phyloP scores from a whole-genome alignment of 2,888 invertebrate species.

The Chironomus tentans region DNA sequence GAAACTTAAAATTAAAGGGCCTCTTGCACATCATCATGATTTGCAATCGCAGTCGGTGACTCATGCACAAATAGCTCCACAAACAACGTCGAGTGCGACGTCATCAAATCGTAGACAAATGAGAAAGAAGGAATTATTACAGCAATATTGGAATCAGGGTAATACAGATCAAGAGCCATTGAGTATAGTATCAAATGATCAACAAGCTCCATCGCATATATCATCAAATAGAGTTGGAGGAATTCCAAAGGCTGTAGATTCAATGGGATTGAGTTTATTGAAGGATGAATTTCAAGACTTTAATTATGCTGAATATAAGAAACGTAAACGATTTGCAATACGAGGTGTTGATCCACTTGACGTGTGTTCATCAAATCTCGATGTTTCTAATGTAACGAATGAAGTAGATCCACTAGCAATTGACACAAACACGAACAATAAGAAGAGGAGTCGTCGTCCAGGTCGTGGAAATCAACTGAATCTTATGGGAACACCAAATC shows the following conservation, averaged over 20 bases:
- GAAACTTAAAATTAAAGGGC: constrained; percentile 85
- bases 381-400: not conserved
- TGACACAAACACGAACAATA: constrained; percentile 29
- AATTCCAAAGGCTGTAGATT: constrained; percentile 81
- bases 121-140: constrained; percentile 79
- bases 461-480: constrained; percentile 30
- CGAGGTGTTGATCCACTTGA: constrained; percentile 1
- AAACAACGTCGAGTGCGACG: constrained; percentile 44
- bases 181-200: constrained; percentile 45
- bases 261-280: constrained; percentile 79
- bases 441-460: constrained; percentile 36
- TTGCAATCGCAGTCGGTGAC: constrained; percentile 45
- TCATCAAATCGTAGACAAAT: constrained; percentile 72
- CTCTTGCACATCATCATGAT: constrained; percentile 62
- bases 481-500: constrained; percentile 36
- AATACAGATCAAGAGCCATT: constrained; percentile 66
- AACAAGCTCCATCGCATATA: constrained; percentile 50
- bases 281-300: constrained; percentile 71
- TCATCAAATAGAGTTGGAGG: constrained; percentile 43
- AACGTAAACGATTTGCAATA: constrained; percentile 46
- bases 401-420: constrained; percentile 14
- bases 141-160: constrained; percentile 78
- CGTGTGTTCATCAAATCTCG: not conserved
- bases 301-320: constrained; percentile 56
- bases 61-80: constrained; percentile 45